Evolutionary conservation across 2,888 invertebrate genomes (phyloP), one percentile per base, ranked within the genome.

Genomic region (Eilema griseolum): DNA sequence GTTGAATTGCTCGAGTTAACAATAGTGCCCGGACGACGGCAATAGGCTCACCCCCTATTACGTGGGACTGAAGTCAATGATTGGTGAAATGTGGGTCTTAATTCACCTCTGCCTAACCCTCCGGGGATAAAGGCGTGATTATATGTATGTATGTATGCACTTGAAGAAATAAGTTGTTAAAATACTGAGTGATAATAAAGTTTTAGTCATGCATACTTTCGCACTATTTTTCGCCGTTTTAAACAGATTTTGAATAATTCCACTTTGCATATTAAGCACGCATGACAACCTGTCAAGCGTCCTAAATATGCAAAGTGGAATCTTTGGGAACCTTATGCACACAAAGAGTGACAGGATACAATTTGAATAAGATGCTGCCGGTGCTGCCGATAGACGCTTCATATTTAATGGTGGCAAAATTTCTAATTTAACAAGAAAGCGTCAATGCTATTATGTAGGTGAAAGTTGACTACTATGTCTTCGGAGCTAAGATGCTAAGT

Each of bases 301-400:
- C 28, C 33, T 59, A 14, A 72, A 70, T 46, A 78, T 78, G 72
- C 57, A 68, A 78, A 78, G 20, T 72, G 31, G 24, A 64, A 33
- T 11, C 60, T 74, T 52, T 61, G 67, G 60, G 33, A 56, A 46
- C 33, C 23, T 60, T 41, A 33, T 31, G 26, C 16, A 31, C 52
- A 59, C 64, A 59, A 64, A 66, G 65, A 71, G 57, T 69, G 66
- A 26, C 46, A 76, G 73, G 62, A 72, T 76, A 74, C 66, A 73
- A 82, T 81, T 79, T 81, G 70, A 81, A 79, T 79, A 81, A 81
- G 52, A 66, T 66, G 72, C 14, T 61, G 61, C 37, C 46, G 66
- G 57, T 41, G 69, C 67, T 62, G 72, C 56, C 62, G 72, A 72
- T 78, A 71, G 66, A 66, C 52, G 67, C 64, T 70, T 69, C 59